Evolutionary conservation across 2,113 vertebrate genomes (phyloP).

Genomic region (Zeus faber): DNA sequence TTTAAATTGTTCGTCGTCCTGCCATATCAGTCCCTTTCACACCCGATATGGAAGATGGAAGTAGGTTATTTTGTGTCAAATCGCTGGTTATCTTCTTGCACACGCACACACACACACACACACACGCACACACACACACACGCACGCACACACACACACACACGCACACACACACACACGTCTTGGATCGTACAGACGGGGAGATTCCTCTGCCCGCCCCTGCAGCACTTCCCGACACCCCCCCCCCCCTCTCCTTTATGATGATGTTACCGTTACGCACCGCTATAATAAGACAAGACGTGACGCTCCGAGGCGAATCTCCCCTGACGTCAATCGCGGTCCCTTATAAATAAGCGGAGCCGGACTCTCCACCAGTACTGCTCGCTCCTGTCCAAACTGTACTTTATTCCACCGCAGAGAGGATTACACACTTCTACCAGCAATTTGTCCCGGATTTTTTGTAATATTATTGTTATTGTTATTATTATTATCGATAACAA

Average conservation of each 20-base stretch:
- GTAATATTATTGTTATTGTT: background rate
- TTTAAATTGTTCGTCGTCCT: too few relatives aligned
- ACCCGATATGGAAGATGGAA: too few relatives aligned
- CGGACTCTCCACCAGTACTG: conserved; percentile 33
- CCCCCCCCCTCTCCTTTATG: conserved; percentile 15
- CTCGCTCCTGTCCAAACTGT: conserved; percentile 39
- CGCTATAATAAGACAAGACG: conserved; percentile 61
- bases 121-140: too few relatives aligned
- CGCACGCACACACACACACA: too few relatives aligned
- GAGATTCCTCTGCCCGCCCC: conserved; percentile 65
- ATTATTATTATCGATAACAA: background rate
- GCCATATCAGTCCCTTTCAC: too few relatives aligned
- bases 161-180: too few relatives aligned
- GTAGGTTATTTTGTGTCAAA: too few relatives aligned
- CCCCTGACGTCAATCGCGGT: conserved; percentile 70
- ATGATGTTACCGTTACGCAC: conserved; percentile 69
- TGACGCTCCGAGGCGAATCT: conserved; percentile 73
- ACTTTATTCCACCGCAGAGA: conserved; percentile 19
- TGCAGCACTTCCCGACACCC: conserved; percentile 55
- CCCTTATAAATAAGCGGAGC: conserved; percentile 66
- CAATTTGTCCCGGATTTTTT: background rate
- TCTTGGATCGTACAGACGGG: conserved; percentile 7
- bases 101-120: too few relatives aligned
- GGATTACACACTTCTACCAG: conserved; percentile 30
- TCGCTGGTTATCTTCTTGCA: too few relatives aligned